phyloP scores from a whole-genome alignment of 2,888 invertebrate genomes.

The Pimpla rufipes region DNA sequence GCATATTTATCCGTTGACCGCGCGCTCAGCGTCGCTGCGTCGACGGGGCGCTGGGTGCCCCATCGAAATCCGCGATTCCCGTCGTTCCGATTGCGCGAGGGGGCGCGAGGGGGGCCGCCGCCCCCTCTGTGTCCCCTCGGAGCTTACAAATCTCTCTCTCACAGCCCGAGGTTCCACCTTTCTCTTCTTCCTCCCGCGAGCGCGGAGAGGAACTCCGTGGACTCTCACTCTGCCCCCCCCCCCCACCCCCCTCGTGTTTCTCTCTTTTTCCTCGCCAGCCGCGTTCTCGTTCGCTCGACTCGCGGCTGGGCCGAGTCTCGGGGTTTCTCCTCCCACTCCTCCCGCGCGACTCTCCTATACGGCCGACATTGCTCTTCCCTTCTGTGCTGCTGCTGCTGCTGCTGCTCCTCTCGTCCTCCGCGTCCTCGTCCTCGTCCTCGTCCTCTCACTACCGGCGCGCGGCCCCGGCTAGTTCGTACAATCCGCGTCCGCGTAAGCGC shows the following conservation, averaged over 20 bases:
- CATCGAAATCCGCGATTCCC: conserved; percentile 78
- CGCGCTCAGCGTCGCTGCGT: too few relatives aligned
- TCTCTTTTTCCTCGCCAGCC: conserved; percentile 38
- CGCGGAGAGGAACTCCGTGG: conserved; percentile 36
- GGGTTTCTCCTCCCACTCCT: conserved; percentile 59
- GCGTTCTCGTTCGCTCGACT: conserved; percentile 56
- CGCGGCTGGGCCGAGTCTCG: conserved; percentile 53
- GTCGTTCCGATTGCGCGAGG: conserved; percentile 72
- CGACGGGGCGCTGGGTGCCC: conserved; percentile 67
- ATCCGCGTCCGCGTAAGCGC: conserved; percentile 80
- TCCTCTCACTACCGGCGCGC: conserved; percentile 44
- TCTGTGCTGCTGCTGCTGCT: conserved; percentile 41
- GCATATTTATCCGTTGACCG: too few relatives aligned
- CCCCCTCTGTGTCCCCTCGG: conserved; percentile 75
- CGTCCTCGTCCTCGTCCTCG: conserved; percentile 52
- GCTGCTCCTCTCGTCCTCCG: conserved; percentile 43
- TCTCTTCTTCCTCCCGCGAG: conserved; percentile 63
- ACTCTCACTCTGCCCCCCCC: conserved; percentile 19
- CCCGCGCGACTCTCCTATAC: conserved; percentile 52
- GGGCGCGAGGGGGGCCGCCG: too few relatives aligned
- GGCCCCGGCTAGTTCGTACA: conserved; percentile 66
- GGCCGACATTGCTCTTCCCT: conserved; percentile 60
- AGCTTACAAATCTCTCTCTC: conserved; percentile 76
- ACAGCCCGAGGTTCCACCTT: conserved; percentile 39
- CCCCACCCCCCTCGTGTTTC: conserved; percentile 26